A percentile compares a stretch with the other conserved stretches of the same genome.
Evolutionary conservation across 2,888 invertebrate species (phyloP).

Genomic region (Myopa tessellatipennis): DNA sequence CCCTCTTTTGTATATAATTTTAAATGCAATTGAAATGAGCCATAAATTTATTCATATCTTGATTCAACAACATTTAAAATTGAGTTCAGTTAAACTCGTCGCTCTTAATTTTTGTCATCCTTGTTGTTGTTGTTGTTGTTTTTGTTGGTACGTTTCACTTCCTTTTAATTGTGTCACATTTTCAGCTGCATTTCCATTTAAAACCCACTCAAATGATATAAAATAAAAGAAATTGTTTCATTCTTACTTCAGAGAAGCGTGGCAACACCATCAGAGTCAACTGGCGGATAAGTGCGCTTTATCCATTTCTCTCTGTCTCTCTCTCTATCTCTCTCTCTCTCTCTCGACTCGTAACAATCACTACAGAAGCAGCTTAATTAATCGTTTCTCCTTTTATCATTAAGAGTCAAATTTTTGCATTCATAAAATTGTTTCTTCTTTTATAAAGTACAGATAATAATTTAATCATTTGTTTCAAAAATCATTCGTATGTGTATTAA

Average conservation of each 20-base stretch:
- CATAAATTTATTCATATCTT: slow-evolving; percentile 26
- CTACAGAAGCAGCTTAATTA: neutral
- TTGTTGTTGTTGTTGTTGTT: neutral
- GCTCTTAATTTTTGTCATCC: neutral
- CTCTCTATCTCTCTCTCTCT: neutral
- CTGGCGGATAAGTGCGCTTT: neutral
- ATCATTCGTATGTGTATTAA: too few species aligned
- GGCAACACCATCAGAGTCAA: slow-evolving; percentile 4
- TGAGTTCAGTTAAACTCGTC: neutral
- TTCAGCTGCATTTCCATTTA: neutral
- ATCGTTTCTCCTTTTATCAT: neutral
- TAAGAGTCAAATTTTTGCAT: too few species aligned
- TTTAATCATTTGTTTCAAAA: too few species aligned
- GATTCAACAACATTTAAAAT: slow-evolving; percentile 5
- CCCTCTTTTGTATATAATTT: slow-evolving; percentile 6
- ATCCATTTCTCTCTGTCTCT: neutral
- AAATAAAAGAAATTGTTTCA: neutral
- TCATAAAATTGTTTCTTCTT: too few species aligned
- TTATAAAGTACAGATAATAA: too few species aligned
- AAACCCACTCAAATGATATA: neutral
- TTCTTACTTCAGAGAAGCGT: neutral
- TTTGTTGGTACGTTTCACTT: neutral
- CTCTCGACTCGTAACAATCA: neutral
- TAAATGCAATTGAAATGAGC: slow-evolving; percentile 24
- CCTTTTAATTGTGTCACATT: neutral